Evolutionary conservation across 2,797 vertebrate species (phyloP).

Genomic region (Pangasius mekongensis): DNA sequence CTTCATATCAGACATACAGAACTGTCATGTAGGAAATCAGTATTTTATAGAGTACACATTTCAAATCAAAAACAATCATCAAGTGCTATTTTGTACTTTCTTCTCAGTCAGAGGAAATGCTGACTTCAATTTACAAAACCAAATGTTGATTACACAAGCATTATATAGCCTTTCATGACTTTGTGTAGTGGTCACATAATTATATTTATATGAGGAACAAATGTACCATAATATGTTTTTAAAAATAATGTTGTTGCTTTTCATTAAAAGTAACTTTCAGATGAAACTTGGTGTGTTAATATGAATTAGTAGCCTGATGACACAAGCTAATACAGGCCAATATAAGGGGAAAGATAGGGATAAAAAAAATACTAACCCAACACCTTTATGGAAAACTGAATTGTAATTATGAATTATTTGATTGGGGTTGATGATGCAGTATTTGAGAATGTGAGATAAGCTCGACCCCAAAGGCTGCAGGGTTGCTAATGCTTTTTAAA

Average conservation of each 20-base stretch:
- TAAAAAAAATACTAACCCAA: neutral
- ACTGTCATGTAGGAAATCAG: conserved; percentile 29
- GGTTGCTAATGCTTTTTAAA: conserved; percentile 59
- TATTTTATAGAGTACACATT: conserved; percentile 11
- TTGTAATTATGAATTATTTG: conserved; percentile 28
- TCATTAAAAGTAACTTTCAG: conserved; percentile 34
- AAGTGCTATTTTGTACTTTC: neutral
- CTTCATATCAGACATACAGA: neutral
- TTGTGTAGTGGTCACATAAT: conserved; percentile 24
- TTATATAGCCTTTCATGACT: conserved; percentile 5
- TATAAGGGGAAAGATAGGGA: conserved; percentile 2
- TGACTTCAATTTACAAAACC: conserved; percentile 19
- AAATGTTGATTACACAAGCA: conserved; percentile 14
- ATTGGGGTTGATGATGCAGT: conserved; percentile 33
- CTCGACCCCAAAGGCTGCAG: conserved; percentile 28
- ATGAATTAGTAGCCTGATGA: neutral
- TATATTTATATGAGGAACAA: conserved; percentile 44
- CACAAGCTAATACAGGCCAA: no score
- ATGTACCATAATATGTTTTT: conserved; percentile 38
- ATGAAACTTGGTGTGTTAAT: conserved; percentile 17
- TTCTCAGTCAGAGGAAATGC: neutral
- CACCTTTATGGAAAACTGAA: neutral
- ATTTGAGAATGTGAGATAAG: conserved; percentile 40
- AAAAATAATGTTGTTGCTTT: conserved; percentile 19
- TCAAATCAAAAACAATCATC: neutral